phyloP scores from a whole-genome alignment of 30 jellyfish, hydroid and myxozoan species.

The Pseudorhiza aurosa region DNA sequence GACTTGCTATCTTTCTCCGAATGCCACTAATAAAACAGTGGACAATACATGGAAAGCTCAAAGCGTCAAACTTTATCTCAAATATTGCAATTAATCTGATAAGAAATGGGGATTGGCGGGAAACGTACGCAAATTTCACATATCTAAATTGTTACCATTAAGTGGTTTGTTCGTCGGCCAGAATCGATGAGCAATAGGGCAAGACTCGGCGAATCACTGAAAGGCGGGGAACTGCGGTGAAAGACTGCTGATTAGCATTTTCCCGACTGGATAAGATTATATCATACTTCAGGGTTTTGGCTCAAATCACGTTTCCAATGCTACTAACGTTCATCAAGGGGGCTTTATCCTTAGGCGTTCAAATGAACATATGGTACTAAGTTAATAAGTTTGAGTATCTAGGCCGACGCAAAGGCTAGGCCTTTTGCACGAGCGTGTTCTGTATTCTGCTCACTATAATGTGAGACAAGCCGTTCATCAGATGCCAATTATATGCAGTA shows the following conservation, averaged over 20 bases:
- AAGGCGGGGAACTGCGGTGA: slow-evolving; percentile 57
- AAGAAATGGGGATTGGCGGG: slow-evolving; percentile 48
- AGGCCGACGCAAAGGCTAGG: too few species aligned
- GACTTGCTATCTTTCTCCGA: slow-evolving; percentile 5
- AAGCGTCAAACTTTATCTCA: slow-evolving; percentile 27
- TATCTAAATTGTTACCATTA: slow-evolving; percentile 13
- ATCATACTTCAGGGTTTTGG: slow-evolving; percentile 41
- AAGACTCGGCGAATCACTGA: neutral
- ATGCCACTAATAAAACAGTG: slow-evolving; percentile 5
- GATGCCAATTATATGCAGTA: too few species aligned
- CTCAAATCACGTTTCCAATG: neutral
- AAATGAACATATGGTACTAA: too few species aligned
- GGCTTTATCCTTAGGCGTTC: neutral
- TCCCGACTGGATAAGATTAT: slow-evolving; percentile 29
- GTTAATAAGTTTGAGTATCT: too few species aligned
- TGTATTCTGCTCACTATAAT: too few species aligned
- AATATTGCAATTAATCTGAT: slow-evolving; percentile 14
- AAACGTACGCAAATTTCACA: neutral
- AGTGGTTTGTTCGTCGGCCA: neutral
- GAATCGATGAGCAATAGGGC: neutral
- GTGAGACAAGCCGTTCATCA: too few species aligned
- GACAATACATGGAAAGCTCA: slow-evolving; percentile 17
- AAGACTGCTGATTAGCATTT: neutral
- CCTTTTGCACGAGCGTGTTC: too few species aligned
- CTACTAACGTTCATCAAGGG: neutral